A percentile compares a stretch with the other conserved stretches of the same genome.
Evolutionary conservation across 1,140 invertebrate genomes (phyloP).

Genomic region (Camponotus vicinus): DNA sequence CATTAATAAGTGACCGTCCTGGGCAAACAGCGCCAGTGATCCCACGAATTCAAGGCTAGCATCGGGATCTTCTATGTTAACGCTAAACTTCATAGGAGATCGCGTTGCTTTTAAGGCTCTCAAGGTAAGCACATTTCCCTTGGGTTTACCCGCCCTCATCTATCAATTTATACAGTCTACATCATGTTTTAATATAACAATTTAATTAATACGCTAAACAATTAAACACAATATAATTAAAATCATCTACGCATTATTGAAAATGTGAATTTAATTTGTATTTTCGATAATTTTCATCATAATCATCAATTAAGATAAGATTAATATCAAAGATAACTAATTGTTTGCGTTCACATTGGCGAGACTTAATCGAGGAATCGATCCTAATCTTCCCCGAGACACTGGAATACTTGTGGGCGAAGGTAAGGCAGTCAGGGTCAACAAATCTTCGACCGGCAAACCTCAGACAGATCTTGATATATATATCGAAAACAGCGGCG

Average conservation of each 20-base stretch:
- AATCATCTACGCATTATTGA: slow-evolving; percentile 6
- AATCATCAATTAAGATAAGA: background rate
- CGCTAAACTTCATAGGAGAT: slow-evolving; percentile 66
- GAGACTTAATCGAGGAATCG: slow-evolving; percentile 49
- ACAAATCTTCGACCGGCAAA: slow-evolving; percentile 67
- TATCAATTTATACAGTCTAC: background rate
- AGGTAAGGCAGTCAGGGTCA: slow-evolving; percentile 61
- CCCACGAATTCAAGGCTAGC: slow-evolving; percentile 73
- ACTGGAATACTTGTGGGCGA: slow-evolving; percentile 57
- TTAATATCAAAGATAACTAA: background rate
- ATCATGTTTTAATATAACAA: background rate
- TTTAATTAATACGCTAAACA: background rate
- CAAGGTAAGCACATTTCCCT: background rate
- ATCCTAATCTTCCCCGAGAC: slow-evolving; percentile 61
- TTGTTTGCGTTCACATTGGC: slow-evolving; percentile 11
- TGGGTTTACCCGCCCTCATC: background rate
- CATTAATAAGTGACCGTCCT: slow-evolving; percentile 79
- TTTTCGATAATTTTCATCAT: too few species aligned
- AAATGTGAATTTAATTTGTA: background rate
- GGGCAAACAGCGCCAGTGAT: slow-evolving; percentile 71
- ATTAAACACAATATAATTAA: background rate
- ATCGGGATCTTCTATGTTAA: slow-evolving; percentile 57
- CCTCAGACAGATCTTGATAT: slow-evolving; percentile 75
- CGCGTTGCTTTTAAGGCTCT: slow-evolving; percentile 60
- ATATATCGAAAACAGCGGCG: slow-evolving; percentile 72